Percentiles rank a stretch among this genome's conserved stretches.
Evolutionary conservation across 2,797 vertebrate genomes (phyloP).

Genomic region (Premnoplex brunnescens): DNA sequence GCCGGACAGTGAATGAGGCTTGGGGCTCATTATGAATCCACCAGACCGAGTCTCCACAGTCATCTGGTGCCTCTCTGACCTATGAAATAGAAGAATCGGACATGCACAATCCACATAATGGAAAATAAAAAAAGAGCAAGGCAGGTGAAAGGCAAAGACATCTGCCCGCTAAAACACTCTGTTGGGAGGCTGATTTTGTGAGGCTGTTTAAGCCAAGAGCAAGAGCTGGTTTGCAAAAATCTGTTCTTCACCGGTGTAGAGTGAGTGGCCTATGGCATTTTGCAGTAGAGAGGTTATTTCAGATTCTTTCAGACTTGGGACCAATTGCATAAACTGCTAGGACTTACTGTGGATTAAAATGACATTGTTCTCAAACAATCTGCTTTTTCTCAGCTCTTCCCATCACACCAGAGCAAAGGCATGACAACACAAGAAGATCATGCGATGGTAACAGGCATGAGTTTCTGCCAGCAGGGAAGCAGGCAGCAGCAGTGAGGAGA

Average conservation of each 20-base stretch:
- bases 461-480: not conserved
- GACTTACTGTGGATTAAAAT: not conserved
- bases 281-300: not conserved
- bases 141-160: not conserved
- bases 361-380: not conserved
- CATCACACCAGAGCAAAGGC: not conserved
- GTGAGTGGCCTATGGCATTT: accelerated
- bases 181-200: not conserved
- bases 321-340: not conserved
- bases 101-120: not conserved
- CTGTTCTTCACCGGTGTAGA: not conserved
- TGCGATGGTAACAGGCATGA: not conserved
- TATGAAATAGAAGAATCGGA: not conserved
- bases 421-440: not conserved
- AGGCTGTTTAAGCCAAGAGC: not conserved
- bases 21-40: slow-evolving; percentile 22
- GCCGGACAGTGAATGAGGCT: not conserved
- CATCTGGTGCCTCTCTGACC: slow-evolving; percentile 22
- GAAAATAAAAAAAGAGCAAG: not conserved
- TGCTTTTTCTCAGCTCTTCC: not conserved
- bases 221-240: not conserved
- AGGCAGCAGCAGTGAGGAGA: not conserved
- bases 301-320: not conserved
- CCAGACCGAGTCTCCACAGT: slow-evolving; percentile 48
- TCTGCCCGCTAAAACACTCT: not conserved